These are phyloP conservation scores for Lytechinus pictus DNA, from an alignment of 35 echinoderm and acorn worm genomes.

Conservation along the genomic window DNA sequence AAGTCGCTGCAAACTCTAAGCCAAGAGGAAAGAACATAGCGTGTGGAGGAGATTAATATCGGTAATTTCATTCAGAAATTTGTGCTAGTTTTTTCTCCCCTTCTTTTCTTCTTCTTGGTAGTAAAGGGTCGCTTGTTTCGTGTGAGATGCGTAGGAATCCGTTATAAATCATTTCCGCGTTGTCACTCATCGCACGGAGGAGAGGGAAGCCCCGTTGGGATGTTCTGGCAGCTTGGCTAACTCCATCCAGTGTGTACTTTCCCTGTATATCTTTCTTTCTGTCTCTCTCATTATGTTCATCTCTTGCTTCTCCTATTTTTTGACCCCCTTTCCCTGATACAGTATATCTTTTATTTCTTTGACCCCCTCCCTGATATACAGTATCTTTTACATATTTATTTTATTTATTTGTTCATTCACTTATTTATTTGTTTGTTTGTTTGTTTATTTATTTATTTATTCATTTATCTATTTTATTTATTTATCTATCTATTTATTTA, in stretches of 20 bases:
- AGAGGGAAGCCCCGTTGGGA: constrained; percentile 10
- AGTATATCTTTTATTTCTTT: background rate
- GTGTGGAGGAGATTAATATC: constrained; percentile 42
- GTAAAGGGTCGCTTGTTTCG: background rate
- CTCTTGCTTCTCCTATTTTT: background rate
- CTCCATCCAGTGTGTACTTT: background rate
- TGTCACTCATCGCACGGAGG: background rate
- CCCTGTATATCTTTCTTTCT: background rate
- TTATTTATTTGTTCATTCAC: too few relatives aligned
- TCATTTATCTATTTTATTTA: too few relatives aligned
- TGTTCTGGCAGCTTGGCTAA: background rate
- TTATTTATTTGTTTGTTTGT: too few relatives aligned
- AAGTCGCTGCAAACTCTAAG: background rate
- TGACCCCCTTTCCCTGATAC: background rate
- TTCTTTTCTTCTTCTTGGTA: background rate
- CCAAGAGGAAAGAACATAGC: constrained; percentile 40
- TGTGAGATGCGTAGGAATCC: constrained; percentile 2
- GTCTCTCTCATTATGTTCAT: background rate
- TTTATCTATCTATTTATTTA: too few relatives aligned
- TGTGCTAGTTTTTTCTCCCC: constrained; percentile 29
- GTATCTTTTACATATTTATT: too few relatives aligned
- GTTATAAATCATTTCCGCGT: constrained; percentile 24
- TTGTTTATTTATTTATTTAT: too few relatives aligned
- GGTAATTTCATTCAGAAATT: constrained; percentile 55
- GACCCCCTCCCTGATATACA: too few relatives aligned